phyloP scores from a whole-genome alignment of 2,888 invertebrate genomes.

The Nesidiocoris tenuis region DNA sequence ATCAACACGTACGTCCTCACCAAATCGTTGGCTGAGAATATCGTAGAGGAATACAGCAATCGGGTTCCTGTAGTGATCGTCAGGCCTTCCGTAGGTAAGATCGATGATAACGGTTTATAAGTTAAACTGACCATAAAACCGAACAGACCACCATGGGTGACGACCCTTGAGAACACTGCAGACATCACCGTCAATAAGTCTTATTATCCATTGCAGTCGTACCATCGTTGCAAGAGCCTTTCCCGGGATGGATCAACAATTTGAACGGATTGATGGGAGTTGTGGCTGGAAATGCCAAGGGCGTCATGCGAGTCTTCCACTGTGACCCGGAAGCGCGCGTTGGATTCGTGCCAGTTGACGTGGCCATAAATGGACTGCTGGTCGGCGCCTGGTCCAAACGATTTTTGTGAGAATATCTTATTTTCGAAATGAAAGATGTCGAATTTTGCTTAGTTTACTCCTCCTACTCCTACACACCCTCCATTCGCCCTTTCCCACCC shows the following conservation, averaged over 20 bases:
- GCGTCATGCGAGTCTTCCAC: slow-evolving; percentile 47
- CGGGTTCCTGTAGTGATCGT: slow-evolving; percentile 48
- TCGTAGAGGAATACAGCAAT: slow-evolving; percentile 41
- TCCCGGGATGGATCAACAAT: slow-evolving; percentile 57
- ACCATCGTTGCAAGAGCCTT: slow-evolving; percentile 55
- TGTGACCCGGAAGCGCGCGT: slow-evolving; percentile 11
- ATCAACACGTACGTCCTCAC: slow-evolving; percentile 50
- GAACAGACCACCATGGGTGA: too few species aligned
- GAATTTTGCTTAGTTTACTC: too few species aligned
- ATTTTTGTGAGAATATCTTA: slow-evolving; percentile 32
- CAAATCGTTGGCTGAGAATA: slow-evolving; percentile 47
- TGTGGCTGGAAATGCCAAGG: slow-evolving; percentile 45
- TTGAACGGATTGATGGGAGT: slow-evolving; percentile 56
- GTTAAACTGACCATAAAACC: too few species aligned
- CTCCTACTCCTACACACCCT: too few species aligned
- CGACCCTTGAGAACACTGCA: too few species aligned
- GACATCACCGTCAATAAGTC: too few species aligned
- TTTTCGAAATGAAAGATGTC: too few species aligned
- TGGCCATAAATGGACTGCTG: slow-evolving; percentile 49
- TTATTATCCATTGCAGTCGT: slow-evolving; percentile 54
- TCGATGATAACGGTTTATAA: neutral
- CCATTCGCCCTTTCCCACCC: too few species aligned
- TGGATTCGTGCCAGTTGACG: slow-evolving; percentile 50
- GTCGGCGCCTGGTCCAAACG: slow-evolving; percentile 46
- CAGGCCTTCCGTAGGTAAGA: slow-evolving; percentile 50